Evolutionary conservation across 1,140 invertebrate species (phyloP), one percentile per base, ranked within the genome.

Genomic region (Psix sp.): DNA sequence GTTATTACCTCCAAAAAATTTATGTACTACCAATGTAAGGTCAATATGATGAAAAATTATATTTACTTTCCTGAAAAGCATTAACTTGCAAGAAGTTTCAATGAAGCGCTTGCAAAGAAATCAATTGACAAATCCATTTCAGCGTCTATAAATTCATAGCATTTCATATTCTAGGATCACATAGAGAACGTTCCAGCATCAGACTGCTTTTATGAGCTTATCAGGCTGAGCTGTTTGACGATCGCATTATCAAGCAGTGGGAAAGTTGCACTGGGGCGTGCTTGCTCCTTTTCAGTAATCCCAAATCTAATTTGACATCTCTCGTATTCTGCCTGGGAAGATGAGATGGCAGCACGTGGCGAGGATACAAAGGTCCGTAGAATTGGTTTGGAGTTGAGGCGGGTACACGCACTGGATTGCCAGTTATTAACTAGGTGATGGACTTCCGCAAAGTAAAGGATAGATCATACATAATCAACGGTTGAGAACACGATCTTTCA

Each of bases 401-500:
- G 17, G 14, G 46, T 15, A 14, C 26, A 29, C 57, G 15, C 26
- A 35, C 45, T 1, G 13, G 63, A 21, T 40, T 63, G 62, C 72
- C 77, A 51, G 73, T 78, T 78, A 78, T 60, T 26, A 65, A 42
- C 57, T n/a, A n/a, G n/a, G 57, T 65, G 77, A 76, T 77, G 42
- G 42, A 56, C 66, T 76, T 77, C 74, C 54, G 49, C 75, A 57
- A 65, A n/a, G n/a, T n/a, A n/a, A n/a, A n/a, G n/a, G n/a, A 56
- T 35, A 36, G 29, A 31, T 21, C 49, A 43, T 73, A 78, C 72
- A 74, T 77, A 81, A 78, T 80, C 60, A 79, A 56, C 68, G 39
- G 36, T 46, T 70, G 57, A 51, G 66, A 60, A 67, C 73, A 51
- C 74, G 48, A 78, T 80, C 77, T 77, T 80, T 80, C 73, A 81